Percentiles rank a stretch among this genome's conserved stretches.
Evolutionary conservation across 2,113 vertebrate species (phyloP).

Genomic region (Microcebus jonahi): DNA sequence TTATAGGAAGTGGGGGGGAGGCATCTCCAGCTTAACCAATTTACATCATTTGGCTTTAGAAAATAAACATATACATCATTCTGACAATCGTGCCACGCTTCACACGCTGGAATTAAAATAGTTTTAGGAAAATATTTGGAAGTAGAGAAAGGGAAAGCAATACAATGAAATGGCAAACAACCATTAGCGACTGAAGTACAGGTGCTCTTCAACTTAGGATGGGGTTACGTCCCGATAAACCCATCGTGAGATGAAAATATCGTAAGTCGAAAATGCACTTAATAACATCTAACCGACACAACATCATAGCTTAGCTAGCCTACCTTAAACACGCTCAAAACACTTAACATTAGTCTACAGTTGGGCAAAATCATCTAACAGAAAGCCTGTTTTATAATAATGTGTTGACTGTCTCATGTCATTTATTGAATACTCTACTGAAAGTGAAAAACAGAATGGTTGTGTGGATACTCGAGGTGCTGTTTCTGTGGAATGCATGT

Average conservation of each 20-base stretch:
- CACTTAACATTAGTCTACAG: background rate
- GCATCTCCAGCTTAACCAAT: slow-evolving; percentile 59
- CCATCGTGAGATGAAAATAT: background rate
- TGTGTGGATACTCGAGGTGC: background rate
- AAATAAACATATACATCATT: slow-evolving; percentile 74
- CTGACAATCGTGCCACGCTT: slow-evolving; percentile 41
- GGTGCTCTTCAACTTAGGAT: background rate
- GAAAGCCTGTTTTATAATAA: background rate
- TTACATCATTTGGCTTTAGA: slow-evolving; percentile 65
- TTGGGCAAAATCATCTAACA: background rate
- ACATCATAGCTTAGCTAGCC: background rate
- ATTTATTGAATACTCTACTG: background rate
- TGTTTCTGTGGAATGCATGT: background rate
- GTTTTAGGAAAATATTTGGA: slow-evolving; percentile 1
- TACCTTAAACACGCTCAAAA: background rate
- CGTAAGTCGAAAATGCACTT: background rate
- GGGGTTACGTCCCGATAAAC: background rate
- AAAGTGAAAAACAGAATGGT: background rate
- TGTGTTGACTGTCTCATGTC: background rate
- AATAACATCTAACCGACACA: background rate
- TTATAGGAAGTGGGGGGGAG: slow-evolving; percentile 17
- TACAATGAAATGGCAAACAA: slow-evolving; percentile 26
- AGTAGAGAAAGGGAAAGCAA: background rate
- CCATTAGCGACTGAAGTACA: background rate
- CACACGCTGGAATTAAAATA: slow-evolving; percentile 44